A percentile compares a stretch with the other conserved stretches of the same genome.
phyloP scores from a whole-genome alignment of 2,888 invertebrate genomes.

The Drosophila borealis region DNA sequence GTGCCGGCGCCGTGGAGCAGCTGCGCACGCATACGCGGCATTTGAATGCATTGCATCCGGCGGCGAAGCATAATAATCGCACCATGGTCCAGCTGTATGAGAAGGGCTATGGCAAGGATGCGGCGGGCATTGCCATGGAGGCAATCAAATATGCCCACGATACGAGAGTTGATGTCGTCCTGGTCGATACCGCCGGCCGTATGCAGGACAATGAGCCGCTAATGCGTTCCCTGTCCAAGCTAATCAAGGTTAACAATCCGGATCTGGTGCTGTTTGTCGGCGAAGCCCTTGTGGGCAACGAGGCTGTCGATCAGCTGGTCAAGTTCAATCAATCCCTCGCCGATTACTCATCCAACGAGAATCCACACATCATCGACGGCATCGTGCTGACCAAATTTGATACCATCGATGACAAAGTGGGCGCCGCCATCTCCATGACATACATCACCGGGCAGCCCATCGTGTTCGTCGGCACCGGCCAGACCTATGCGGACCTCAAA shows the following conservation, averaged over 20 bases:
- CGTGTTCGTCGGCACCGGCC: constrained; percentile 96
- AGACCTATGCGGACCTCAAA: constrained; percentile 99
- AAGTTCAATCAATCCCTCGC: constrained; percentile 99
- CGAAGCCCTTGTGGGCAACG: constrained; percentile 99
- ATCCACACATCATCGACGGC: constrained; percentile 98
- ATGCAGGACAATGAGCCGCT: constrained; percentile 99
- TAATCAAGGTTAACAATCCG: constrained; percentile 98
- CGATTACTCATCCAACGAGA: constrained; percentile 91
- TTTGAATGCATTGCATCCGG: constrained; percentile 96
- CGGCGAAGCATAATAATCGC: constrained; percentile 88
- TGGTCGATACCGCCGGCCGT: constrained; percentile 99
- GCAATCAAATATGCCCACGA: constrained; percentile 96
- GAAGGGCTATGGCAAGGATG: constrained; percentile 99
- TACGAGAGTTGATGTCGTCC: constrained; percentile 93
- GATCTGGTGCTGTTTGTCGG: constrained; percentile 99
- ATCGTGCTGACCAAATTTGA: constrained; percentile 99
- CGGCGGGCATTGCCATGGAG: constrained; percentile 99
- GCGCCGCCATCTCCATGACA: constrained; percentile 99
- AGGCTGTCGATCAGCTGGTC: constrained; percentile 99
- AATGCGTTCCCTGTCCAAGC: constrained; percentile 98
- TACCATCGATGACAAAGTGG: constrained; percentile 99
- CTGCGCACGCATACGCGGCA: constrained; percentile 97
- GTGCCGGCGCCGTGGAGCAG: constrained; percentile 99
- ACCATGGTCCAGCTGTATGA: constrained; percentile 98
- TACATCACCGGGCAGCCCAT: constrained; percentile 99